Evolutionary conservation across 2,113 vertebrate species (phyloP).

Genomic region (Pontoporia blainvillei): DNA sequence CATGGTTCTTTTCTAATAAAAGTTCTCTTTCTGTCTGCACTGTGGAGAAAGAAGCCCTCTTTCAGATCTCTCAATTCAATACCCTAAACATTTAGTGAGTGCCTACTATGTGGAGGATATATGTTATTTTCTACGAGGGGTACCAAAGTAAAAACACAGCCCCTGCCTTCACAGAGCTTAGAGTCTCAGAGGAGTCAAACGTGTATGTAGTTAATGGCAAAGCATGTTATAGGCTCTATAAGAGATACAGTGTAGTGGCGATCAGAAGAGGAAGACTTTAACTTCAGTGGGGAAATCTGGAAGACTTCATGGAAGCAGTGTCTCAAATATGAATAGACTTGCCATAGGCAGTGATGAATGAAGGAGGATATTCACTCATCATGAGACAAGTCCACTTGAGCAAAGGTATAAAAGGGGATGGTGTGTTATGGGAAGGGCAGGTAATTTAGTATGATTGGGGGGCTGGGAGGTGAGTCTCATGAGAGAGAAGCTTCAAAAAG

Average conservation of each 20-base stretch:
- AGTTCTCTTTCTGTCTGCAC: not conserved
- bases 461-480: not conserved
- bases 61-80: not conserved
- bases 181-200: not conserved
- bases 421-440: not conserved
- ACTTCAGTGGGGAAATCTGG: not conserved
- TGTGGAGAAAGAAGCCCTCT: not conserved
- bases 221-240: not conserved
- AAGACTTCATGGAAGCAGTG: not conserved
- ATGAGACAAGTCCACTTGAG: not conserved
- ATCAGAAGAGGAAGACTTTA: not conserved
- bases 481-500: not conserved
- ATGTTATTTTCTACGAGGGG: not conserved
- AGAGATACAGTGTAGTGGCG: not conserved
- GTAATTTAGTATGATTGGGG: not conserved
- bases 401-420: not conserved
- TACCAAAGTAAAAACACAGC: not conserved
- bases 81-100: not conserved
- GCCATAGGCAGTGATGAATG: not conserved
- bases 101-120: not conserved
- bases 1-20: not conserved
- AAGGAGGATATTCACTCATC: not conserved
- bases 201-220: not conserved
- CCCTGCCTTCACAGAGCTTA: not conserved
- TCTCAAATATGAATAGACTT: not conserved